Evolutionary conservation across 2,113 vertebrate species (phyloP).

Genomic region (Mesoclemmys tuberculata): DNA sequence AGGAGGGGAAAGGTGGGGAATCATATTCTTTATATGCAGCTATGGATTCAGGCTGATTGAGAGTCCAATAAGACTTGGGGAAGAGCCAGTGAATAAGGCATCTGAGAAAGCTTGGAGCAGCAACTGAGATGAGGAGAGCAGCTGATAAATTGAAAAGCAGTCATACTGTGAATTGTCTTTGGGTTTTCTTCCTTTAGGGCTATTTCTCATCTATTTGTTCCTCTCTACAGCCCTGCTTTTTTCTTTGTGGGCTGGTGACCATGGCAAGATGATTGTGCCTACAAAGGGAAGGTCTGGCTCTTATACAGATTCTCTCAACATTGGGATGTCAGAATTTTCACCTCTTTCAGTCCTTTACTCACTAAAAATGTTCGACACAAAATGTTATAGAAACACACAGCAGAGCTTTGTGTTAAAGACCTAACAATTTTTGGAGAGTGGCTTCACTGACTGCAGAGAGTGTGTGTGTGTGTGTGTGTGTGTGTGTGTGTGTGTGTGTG

Average conservation of each 20-base stretch:
- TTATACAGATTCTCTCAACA: not conserved
- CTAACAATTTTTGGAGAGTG: not conserved
- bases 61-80: not conserved
- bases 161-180: not conserved
- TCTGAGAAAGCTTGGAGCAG: not conserved
- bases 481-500: too few relatives aligned
- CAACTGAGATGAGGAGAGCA: not conserved
- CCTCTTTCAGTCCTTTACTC: not conserved
- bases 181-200: not conserved
- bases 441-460: not conserved
- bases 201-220: not conserved
- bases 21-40: not conserved
- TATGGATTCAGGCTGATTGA: not conserved
- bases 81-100: not conserved
- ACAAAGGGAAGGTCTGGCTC: not conserved
- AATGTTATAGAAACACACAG: not conserved
- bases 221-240: not conserved
- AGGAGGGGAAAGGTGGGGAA: not conserved
- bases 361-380: not conserved
- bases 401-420: not conserved
- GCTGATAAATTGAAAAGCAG: rapidly evolving
- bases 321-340: not conserved
- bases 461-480: too few relatives aligned
- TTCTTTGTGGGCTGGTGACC: not conserved
- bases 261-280: not conserved